Evolutionary conservation across 2,797 vertebrate species (phyloP).

Genomic region (Echeneis naucrates): DNA sequence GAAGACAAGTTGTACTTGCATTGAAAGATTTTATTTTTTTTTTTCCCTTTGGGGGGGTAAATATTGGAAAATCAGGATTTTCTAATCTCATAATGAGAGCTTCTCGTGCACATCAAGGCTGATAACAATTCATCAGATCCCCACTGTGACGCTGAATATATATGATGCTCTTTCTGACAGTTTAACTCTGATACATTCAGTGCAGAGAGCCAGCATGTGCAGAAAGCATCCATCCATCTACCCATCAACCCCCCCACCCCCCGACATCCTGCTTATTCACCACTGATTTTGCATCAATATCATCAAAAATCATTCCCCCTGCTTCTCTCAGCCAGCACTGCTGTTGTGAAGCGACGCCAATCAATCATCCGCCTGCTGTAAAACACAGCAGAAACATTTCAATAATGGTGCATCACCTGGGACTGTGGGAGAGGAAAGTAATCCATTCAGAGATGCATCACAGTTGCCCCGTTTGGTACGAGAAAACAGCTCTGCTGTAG

Average conservation of each 20-base stretch:
- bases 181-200: slow-evolving; percentile 4
- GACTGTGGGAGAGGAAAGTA: slow-evolving; percentile 63
- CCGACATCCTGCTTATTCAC: not conserved
- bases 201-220: slow-evolving; percentile 16
- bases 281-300: slow-evolving; percentile 14
- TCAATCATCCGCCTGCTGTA: slow-evolving; percentile 58
- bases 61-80: no score
- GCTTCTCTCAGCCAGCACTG: slow-evolving; percentile 12
- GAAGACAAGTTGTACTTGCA: slow-evolving; percentile 3
- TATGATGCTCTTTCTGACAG: not conserved
- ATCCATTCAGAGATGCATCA: slow-evolving; percentile 64
- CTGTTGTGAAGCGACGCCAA: slow-evolving; percentile 34
- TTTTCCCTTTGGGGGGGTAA: no score
- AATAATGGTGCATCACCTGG: slow-evolving; percentile 72
- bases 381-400: slow-evolving; percentile 54
- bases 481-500: slow-evolving; percentile 47
- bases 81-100: slow-evolving; percentile 14
- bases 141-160: slow-evolving; percentile 19
- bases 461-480: slow-evolving; percentile 23
- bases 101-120: slow-evolving; percentile 19
- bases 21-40: not conserved
- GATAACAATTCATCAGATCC: slow-evolving; percentile 19
- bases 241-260: not conserved
- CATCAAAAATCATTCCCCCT: slow-evolving; percentile 19
- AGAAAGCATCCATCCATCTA: slow-evolving; percentile 10